phyloP scores from a whole-genome alignment of 2,888 invertebrate genomes.

The Troglohyphantes excavatus region DNA sequence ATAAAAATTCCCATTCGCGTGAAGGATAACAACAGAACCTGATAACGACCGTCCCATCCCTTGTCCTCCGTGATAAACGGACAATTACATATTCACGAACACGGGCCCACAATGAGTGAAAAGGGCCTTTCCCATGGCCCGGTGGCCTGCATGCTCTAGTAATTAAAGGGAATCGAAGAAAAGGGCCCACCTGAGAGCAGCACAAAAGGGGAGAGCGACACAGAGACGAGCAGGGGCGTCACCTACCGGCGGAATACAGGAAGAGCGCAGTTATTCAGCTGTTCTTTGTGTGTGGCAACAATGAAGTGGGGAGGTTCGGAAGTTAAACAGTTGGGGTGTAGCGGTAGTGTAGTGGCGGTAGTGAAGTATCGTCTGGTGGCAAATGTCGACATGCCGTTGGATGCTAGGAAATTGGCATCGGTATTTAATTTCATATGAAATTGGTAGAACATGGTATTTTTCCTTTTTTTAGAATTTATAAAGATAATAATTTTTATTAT shows the following conservation, averaged over 20 bases:
- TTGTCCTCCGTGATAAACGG: not conserved
- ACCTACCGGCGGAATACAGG: constrained; percentile 57
- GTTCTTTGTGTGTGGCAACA: constrained; percentile 62
- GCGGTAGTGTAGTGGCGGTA: constrained; percentile 16
- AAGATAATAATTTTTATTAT: too few species aligned
- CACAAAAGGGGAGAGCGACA: too few species aligned
- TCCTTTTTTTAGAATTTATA: too few species aligned
- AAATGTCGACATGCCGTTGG: not conserved
- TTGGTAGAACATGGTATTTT: too few species aligned
- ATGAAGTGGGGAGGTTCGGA: constrained; percentile 28
- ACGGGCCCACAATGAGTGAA: constrained; percentile 1
- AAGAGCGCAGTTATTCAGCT: constrained; percentile 63
- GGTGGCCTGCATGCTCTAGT: constrained; percentile 53
- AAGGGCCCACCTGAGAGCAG: too few species aligned
- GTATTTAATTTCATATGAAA: too few species aligned
- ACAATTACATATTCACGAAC: too few species aligned
- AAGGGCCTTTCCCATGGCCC: constrained; percentile 37
- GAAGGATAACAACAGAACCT: not conserved
- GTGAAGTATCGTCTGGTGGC: constrained; percentile 15
- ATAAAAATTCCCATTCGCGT: too few species aligned
- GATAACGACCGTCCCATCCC: not conserved
- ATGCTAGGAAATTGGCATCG: not conserved
- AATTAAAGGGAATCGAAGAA: constrained; percentile 44
- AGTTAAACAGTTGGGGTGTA: constrained; percentile 10
- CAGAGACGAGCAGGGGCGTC: constrained; percentile 53